Conservation (phyloP, 2,113 vertebrate species). For the Lamprotornis superbus region DNA sequence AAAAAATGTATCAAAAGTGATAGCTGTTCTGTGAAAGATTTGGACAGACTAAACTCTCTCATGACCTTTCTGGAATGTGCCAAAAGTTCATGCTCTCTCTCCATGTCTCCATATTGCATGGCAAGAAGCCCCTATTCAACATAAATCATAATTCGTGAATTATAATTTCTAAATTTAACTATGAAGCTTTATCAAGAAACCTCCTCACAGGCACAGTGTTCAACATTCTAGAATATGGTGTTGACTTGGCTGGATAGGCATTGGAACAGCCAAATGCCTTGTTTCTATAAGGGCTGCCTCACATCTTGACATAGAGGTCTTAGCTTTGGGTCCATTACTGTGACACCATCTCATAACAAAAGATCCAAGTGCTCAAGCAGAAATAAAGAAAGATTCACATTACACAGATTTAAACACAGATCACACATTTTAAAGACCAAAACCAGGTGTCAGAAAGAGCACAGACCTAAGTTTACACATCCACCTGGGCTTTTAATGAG, state of each 20-base stretch:
- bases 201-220: neutral
- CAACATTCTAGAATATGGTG: neutral
- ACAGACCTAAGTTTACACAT: neutral
- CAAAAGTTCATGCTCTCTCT: neutral
- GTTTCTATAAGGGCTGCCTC: neutral
- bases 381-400: neutral
- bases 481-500: neutral
- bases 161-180: neutral
- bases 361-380: neutral
- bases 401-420: neutral
- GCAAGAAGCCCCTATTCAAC: neutral
- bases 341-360: neutral
- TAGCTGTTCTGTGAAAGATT: neutral
- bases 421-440: neutral
- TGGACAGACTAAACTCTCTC: neutral
- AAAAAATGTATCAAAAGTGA: neutral
- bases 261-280: neutral
- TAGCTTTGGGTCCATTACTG: neutral
- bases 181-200: neutral
- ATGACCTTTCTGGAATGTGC: neutral
- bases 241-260: neutral
- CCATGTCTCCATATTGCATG: neutral
- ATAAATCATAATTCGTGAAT: neutral
- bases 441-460: neutral
- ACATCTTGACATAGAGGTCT: neutral